Evolutionary conservation across 1,140 invertebrate genomes (phyloP).

Genomic region (Caerostris darwini): DNA sequence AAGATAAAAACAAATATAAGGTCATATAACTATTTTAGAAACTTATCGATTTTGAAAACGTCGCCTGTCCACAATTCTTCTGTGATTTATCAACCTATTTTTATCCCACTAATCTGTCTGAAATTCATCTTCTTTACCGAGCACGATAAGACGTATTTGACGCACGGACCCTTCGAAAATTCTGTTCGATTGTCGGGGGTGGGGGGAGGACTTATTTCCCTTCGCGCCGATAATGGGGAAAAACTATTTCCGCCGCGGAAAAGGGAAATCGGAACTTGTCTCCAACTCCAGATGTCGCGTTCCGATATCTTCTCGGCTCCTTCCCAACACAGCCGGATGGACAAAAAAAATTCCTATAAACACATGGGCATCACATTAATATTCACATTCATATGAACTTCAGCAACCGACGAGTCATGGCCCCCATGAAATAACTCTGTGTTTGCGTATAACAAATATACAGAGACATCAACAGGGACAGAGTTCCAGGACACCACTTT

Average conservation of each 20-base stretch:
- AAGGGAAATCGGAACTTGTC: constrained; percentile 29
- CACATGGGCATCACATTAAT: too few relatives aligned
- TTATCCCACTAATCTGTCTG: neutral
- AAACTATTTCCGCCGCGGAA: constrained; percentile 26
- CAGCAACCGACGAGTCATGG: too few relatives aligned
- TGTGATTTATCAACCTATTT: neutral
- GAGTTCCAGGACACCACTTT: too few relatives aligned
- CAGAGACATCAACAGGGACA: too few relatives aligned
- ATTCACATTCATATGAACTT: too few relatives aligned
- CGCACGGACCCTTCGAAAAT: neutral
- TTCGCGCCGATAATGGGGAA: neutral
- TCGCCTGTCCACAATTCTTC: neutral
- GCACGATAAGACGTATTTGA: constrained; percentile 8
- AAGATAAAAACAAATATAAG: too few relatives aligned
- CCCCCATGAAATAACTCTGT: too few relatives aligned
- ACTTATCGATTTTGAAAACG: neutral
- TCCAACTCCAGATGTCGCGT: neutral
- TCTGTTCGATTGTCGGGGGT: constrained; percentile 1
- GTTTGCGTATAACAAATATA: too few relatives aligned
- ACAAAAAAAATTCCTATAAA: too few relatives aligned
- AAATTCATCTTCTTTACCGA: neutral
- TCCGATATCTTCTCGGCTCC: neutral
- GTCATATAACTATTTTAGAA: too few relatives aligned
- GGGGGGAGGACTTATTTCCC: constrained; percentile 4
- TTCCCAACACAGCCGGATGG: too few relatives aligned